Percentiles rank a stretch among this genome's conserved stretches.
Conservation (phyloP, 2,113 vertebrate genomes). For the Lagopus muta region DNA sequence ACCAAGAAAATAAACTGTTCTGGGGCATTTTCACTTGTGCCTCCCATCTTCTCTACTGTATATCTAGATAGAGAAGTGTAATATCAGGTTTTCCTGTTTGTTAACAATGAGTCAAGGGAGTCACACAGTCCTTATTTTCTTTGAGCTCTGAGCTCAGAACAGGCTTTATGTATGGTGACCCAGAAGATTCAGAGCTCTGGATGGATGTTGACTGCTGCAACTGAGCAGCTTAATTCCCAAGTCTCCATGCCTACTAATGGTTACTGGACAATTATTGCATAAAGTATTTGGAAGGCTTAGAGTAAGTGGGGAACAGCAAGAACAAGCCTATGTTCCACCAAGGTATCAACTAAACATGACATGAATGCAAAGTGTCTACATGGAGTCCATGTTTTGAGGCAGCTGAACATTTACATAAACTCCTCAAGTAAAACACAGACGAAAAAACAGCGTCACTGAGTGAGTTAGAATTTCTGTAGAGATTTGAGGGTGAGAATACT, state of each 20-base stretch:
- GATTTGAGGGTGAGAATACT: background rate
- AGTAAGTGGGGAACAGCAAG: background rate
- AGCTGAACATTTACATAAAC: background rate
- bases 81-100: background rate
- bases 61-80: background rate
- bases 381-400: background rate
- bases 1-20: background rate
- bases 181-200: background rate
- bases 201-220: background rate
- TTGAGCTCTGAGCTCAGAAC: background rate
- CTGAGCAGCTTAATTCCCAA: background rate
- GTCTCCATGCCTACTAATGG: background rate
- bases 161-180: background rate
- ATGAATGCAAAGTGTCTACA: background rate
- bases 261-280: background rate
- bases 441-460: background rate
- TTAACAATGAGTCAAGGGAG: background rate
- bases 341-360: background rate
- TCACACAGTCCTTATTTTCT: background rate
- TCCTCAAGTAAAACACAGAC: background rate
- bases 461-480: background rate
- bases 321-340: background rate
- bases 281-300: background rate
- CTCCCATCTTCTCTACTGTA: background rate
- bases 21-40: background rate